phyloP scores from a whole-genome alignment of 2,797 vertebrate genomes.

The Petrocephalus sullivani region DNA sequence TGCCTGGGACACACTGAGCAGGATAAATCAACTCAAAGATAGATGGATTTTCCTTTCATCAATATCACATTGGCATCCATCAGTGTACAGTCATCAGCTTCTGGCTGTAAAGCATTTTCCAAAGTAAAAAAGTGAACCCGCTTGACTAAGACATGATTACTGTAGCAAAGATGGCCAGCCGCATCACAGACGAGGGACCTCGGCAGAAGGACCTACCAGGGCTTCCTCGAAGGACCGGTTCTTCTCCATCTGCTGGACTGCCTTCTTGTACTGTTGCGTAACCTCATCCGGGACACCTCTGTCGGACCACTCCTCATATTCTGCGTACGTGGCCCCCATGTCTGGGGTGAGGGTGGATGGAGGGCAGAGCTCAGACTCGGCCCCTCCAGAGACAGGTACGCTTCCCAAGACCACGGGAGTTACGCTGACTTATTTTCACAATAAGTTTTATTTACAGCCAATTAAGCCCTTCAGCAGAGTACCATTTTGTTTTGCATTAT shows the following conservation, averaged over 20 bases:
- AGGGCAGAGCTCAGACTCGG: neutral
- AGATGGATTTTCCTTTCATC: neutral
- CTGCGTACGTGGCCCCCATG: conserved; percentile 83
- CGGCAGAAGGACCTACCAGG: conserved; percentile 64
- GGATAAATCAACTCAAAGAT: neutral
- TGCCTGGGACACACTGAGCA: neutral
- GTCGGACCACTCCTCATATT: conserved; percentile 94
- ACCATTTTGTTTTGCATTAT: no score
- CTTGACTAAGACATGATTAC: neutral
- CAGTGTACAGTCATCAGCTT: neutral
- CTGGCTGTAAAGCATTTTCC: neutral
- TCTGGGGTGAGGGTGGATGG: conserved; percentile 58
- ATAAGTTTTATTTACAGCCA: neutral
- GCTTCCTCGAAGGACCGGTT: conserved; percentile 77
- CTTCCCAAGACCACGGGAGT: neutral
- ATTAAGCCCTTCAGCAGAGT: neutral
- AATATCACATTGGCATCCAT: neutral
- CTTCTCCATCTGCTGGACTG: conserved; percentile 76
- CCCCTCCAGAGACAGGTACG: neutral
- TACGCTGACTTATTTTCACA: neutral
- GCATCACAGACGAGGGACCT: neutral
- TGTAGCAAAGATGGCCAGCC: neutral
- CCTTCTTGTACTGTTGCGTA: conserved; percentile 73
- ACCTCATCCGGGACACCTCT: conserved; percentile 66
- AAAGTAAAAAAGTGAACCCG: neutral